Percentiles rank a stretch among this genome's conserved stretches.
Evolutionary conservation across 2,797 vertebrate species (phyloP).

Genomic region (Meda fulgida): DNA sequence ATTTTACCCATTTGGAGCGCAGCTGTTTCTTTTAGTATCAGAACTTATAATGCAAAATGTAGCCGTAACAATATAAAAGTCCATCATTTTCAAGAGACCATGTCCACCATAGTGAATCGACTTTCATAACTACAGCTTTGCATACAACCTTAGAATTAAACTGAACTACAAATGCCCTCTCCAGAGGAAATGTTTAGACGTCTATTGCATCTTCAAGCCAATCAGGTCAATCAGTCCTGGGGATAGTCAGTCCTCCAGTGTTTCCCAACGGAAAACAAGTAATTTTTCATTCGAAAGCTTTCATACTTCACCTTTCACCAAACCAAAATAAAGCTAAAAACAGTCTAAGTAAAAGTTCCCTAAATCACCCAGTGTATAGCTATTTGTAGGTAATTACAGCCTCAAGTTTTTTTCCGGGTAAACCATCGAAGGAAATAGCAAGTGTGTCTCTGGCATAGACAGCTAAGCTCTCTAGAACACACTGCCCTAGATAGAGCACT

Average conservation of each 20-base stretch:
- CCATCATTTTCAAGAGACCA: background rate
- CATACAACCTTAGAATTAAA: background rate
- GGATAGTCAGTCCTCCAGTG: background rate
- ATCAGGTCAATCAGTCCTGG: background rate
- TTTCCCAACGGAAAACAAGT: constrained; percentile 47
- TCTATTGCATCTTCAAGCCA: background rate
- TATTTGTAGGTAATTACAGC: constrained; percentile 72
- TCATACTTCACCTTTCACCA: constrained; percentile 59
- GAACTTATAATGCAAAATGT: background rate
- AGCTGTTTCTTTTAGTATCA: background rate
- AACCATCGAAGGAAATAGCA: constrained; percentile 68
- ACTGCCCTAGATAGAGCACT: constrained; percentile 58
- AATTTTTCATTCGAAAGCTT: constrained; percentile 56
- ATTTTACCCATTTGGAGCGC: background rate
- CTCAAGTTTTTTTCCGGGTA: constrained; percentile 65
- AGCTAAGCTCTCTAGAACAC: constrained; percentile 54
- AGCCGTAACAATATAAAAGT: background rate
- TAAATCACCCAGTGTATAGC: constrained; percentile 62
- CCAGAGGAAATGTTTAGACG: background rate
- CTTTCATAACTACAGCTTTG: background rate
- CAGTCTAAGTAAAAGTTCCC: constrained; percentile 47
- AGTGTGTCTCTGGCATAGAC: constrained; percentile 53
- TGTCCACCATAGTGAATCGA: background rate
- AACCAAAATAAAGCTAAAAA: constrained; percentile 59
- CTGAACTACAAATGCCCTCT: background rate